Base-by-base conservation (phyloP, 2,113 vertebrate genomes). In the Pseudopodoces humilis region DNA sequence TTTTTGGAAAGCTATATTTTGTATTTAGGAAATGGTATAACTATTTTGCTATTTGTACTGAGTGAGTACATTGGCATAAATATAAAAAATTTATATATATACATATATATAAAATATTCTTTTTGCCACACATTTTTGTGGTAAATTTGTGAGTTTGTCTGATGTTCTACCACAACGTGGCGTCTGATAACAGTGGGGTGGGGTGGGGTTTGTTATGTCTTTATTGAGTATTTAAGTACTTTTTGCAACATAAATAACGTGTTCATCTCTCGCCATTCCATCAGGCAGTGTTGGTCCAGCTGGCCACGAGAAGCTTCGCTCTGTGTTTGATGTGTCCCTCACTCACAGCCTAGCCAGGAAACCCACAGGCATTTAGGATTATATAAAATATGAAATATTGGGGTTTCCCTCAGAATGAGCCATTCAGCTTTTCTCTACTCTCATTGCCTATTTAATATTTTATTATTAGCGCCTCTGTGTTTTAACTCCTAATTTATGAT, bases 1-100 rank as follows among this genome's bases (percentile, higher is more conserved):
- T 98, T 98, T 98, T 98, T 98, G 97, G 98, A 98, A 98, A 98
- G 97, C 98, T 98, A 98, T 98, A 98, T 98, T 98, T 98, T 98
- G 97, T 98, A 98, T 98, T 98, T 98, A 98, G 98, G 98, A 98
- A 98, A 98, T 98, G 97, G 97, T 98, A 97, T 98, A 98, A 90
- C 97, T 98, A 97, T 98, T 98, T 98, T 98, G 97, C 98, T 98
- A 98, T 98, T 98, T 99, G 98, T 98, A 98, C 98, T 98, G 96
- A 98, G 97, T 98, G 98, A 98, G 98, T 98, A 98, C 97, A 98
- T 98, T 98, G 98, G 98, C 98, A 98, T 98, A 98, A 98, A 98
- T 98, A 98, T 98, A 97, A 97, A 98, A 90, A 98, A 98, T 97
- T 97, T 98, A 98, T 98, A 98, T 98, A 98, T 96, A 97, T 97